Percentiles rank a stretch among this genome's conserved stretches.
Evolutionary conservation across 2,888 invertebrate species (phyloP).

Genomic region (Euphydryas editha): DNA sequence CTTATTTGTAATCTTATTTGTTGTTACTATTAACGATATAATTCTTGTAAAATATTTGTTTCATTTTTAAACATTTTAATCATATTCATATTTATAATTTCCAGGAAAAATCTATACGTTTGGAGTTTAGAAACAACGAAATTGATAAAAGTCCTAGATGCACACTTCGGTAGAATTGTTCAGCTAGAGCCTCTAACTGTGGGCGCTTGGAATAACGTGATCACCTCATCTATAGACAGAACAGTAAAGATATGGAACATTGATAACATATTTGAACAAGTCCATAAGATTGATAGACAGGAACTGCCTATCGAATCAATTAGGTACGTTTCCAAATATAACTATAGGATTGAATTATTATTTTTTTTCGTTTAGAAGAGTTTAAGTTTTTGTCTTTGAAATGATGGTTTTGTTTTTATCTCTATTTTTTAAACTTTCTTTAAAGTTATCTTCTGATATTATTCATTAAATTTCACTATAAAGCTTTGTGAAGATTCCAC

Average conservation of each 20-base stretch:
- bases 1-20: not conserved
- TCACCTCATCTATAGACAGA: slow-evolving; percentile 98
- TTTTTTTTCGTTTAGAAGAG: no score
- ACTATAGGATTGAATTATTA: no score
- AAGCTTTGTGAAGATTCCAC: no score
- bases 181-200: slow-evolving; percentile 94
- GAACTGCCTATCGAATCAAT: slow-evolving; percentile 97
- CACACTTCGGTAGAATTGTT: slow-evolving; percentile 98
- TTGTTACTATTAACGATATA: no score
- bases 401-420: not conserved
- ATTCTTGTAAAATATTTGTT: no score
- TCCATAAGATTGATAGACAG: slow-evolving; percentile 97
- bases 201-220: slow-evolving; percentile 96
- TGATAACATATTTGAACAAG: slow-evolving; percentile 98
- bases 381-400: no score
- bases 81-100: slow-evolving; percentile 24
- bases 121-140: slow-evolving; percentile 93
- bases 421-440: no score
- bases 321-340: slow-evolving; percentile 78
- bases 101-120: slow-evolving; percentile 95
- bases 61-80: not conserved
- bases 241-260: slow-evolving; percentile 99
- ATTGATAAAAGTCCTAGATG: slow-evolving; percentile 95
- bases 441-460: no score
- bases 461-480: no score